Conservation (phyloP, 2,888 invertebrate genomes). For the Drosophila neonasuta region DNA sequence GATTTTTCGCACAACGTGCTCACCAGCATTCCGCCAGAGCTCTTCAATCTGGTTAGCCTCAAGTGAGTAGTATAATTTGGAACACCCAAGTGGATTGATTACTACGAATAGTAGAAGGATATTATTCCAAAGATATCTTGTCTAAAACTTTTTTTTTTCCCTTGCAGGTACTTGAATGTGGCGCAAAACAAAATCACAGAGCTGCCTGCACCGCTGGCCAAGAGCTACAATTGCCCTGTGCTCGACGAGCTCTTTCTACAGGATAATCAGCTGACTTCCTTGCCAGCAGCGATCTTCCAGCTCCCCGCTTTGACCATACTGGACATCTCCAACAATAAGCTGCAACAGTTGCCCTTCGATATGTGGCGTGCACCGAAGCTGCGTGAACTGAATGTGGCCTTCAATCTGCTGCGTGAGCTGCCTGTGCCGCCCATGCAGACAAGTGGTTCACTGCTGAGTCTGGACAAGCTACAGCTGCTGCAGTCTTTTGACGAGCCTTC, state of each 20-base stretch:
- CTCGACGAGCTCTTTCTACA: conserved; percentile 95
- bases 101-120: neutral
- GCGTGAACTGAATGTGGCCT: conserved; percentile 93
- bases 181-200: conserved; percentile 94
- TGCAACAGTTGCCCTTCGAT: conserved; percentile 90
- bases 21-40: conserved; percentile 88
- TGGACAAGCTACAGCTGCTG: conserved; percentile 78
- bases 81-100: no score
- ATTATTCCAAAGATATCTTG: no score
- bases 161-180: conserved; percentile 88
- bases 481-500: conserved; percentile 76
- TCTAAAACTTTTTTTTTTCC: neutral
- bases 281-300: conserved; percentile 92
- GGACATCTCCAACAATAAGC: conserved; percentile 97
- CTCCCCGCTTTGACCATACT: conserved; percentile 90
- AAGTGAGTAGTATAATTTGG: conserved; percentile 81
- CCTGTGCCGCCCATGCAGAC: conserved; percentile 83
- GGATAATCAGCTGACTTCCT: conserved; percentile 92
- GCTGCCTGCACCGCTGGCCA: conserved; percentile 84
- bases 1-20: conserved; percentile 96
- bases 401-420: conserved; percentile 92
- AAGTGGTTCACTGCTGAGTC: conserved; percentile 76
- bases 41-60: conserved; percentile 92
- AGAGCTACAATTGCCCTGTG: conserved; percentile 87
- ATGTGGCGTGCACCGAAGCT: conserved; percentile 94